Percentiles rank a stretch among this genome's conserved stretches.
phyloP scores from a whole-genome alignment of 2,113 vertebrate species.

The Campylorhamphus procurvoides region DNA sequence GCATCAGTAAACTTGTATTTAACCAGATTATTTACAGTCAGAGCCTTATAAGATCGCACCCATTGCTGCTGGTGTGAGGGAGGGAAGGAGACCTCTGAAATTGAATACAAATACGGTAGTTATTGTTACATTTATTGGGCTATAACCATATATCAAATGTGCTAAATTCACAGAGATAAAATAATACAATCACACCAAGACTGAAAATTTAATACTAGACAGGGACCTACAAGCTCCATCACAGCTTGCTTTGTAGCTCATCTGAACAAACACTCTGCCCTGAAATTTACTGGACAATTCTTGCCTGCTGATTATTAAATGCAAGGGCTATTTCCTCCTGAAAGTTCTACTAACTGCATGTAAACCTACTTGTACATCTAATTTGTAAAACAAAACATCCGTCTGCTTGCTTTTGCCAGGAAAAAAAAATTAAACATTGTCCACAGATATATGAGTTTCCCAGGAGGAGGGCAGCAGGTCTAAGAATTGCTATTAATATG shows the following conservation, averaged over 20 bases:
- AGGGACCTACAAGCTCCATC: neutral
- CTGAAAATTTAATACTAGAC: constrained; percentile 62
- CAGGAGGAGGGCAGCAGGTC: neutral
- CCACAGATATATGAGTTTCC: constrained; percentile 24
- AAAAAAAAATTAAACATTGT: neutral
- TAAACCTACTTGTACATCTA: neutral
- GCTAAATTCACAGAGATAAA: constrained; percentile 63
- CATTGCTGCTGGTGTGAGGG: constrained; percentile 51
- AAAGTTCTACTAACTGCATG: constrained; percentile 17
- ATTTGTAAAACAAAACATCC: neutral
- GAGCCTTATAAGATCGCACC: constrained; percentile 61
- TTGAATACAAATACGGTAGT: constrained; percentile 66
- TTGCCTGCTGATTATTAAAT: neutral
- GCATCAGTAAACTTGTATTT: constrained; percentile 68
- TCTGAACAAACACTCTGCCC: neutral
- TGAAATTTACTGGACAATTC: neutral
- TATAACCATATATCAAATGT: constrained; percentile 63
- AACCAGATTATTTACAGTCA: constrained; percentile 75
- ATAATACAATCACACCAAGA: constrained; percentile 64
- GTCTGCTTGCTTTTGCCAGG: neutral
- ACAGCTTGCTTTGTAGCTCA: neutral
- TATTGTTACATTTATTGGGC: constrained; percentile 69
- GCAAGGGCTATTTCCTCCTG: neutral
- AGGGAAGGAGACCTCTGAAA: constrained; percentile 58
- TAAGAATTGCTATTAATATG: constrained; percentile 27